These are phyloP conservation scores for Bombus huntii DNA, from an alignment of 1,140 invertebrate genomes.

Conservation along the genomic window DNA sequence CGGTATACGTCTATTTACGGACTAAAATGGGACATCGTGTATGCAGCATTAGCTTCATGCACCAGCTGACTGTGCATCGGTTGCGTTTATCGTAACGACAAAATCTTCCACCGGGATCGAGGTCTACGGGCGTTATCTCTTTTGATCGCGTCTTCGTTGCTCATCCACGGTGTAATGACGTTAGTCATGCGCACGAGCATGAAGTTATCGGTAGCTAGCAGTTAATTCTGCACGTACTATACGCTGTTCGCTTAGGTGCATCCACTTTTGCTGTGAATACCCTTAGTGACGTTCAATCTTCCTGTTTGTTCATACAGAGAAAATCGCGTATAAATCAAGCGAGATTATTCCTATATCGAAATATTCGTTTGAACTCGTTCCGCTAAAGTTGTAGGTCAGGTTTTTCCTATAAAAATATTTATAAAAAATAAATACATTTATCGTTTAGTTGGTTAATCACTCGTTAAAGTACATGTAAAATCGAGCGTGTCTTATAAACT, in stretches of 20 bases:
- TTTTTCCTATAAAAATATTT: too few species aligned
- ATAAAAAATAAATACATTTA: neutral
- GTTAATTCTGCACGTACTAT: neutral
- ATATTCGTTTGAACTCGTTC: neutral
- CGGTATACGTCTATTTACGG: slow-evolving; percentile 11
- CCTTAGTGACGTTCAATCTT: slow-evolving; percentile 11
- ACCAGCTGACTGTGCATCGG: slow-evolving; percentile 12
- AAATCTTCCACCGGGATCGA: slow-evolving; percentile 19
- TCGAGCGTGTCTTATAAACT: neutral
- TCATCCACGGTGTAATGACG: slow-evolving; percentile 42
- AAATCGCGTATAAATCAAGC: neutral
- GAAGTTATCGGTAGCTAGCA: slow-evolving; percentile 19
- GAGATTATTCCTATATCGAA: neutral
- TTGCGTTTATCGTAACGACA: slow-evolving; percentile 28
- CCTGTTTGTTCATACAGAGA: neutral
- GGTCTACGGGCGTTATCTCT: slow-evolving; percentile 36
- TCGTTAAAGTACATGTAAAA: neutral
- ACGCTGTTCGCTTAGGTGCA: neutral
- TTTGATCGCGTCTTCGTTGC: slow-evolving; percentile 41
- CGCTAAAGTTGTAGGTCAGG: neutral
- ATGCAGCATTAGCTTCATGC: neutral
- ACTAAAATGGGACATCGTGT: slow-evolving; percentile 9
- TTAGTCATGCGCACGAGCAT: slow-evolving; percentile 19
- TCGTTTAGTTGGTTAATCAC: neutral
- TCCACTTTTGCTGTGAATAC: slow-evolving; percentile 3